These are phyloP conservation scores for Eupithecia centaureata DNA, from an alignment of 2,888 invertebrate genomes.

Conservation along the genomic window DNA sequence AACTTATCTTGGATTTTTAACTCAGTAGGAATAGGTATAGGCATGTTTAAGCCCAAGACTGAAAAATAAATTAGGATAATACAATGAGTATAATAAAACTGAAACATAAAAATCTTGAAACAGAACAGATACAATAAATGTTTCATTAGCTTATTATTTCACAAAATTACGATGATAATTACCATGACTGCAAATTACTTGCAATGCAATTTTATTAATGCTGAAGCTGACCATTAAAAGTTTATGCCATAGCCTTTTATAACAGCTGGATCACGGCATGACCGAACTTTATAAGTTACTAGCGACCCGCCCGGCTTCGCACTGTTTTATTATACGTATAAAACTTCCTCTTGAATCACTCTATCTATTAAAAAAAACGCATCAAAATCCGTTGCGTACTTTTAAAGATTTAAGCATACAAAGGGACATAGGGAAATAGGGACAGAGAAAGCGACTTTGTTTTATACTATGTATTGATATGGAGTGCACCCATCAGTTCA, in stretches of 20 bases:
- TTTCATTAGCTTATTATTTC: slow-evolving; percentile 3
- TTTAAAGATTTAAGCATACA: too few relatives aligned
- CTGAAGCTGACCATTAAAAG: slow-evolving; percentile 36
- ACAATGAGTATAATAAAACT: background rate
- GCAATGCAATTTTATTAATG: slow-evolving; percentile 34
- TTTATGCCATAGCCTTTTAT: slow-evolving; percentile 31
- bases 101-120: slow-evolving; percentile 7
- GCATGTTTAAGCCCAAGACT: background rate
- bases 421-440: too few relatives aligned
- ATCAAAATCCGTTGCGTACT: too few relatives aligned
- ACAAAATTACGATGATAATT: slow-evolving; percentile 29
- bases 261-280: background rate
- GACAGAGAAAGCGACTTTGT: too few relatives aligned
- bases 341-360: too few relatives aligned
- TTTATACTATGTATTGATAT: too few relatives aligned
- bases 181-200: slow-evolving; percentile 26
- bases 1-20: too few relatives aligned
- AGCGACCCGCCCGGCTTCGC: too few relatives aligned
- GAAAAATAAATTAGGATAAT: background rate
- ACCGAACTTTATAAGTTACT: background rate
- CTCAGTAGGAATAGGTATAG: background rate
- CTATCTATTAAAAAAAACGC: too few relatives aligned
- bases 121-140: slow-evolving; percentile 3
- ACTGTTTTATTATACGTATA: too few relatives aligned
- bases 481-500: too few relatives aligned